Base-by-base conservation (phyloP, 2,888 invertebrate species). In the Limnephilus lunatus region DNA sequence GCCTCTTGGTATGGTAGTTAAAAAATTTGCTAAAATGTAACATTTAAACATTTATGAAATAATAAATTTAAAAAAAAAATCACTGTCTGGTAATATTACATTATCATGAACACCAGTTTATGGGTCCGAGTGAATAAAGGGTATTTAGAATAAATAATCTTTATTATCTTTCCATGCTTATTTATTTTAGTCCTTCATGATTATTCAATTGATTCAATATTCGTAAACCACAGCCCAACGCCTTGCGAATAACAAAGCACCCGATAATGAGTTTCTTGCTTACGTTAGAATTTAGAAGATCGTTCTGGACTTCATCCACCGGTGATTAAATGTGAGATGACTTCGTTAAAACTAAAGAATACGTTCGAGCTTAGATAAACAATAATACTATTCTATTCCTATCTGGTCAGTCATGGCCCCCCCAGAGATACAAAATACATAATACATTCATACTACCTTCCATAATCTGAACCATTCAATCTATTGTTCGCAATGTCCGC, bases 281-380 rank as follows among this genome's bases (percentile, higher is more conserved):
- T 68, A 68, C 9, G 68, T 68, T 68, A 25, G 68, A n/a, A 25
- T 25, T 68, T 68, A 25, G 68, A 68, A 25, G 68, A 19, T n/a
- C 25, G 68, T 25, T 68, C 25, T 68, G 68, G 68, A 68, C 68
- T n/a, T 68, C 68, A 9, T 68, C 68, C 68, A 68, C 68, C n/a
- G 68, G 68, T 68, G 68, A 68, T 68, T 68, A n/a, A 68, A 68
- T n/a, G n/a, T 0, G n/a, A 68, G n/a, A 68, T 68, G 68, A 68
- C 25, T 68, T 25, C 68, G 85, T 53, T 31, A 89, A 89, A 89
- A 89, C 88, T 81, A 39, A 88, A 44, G 88, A 31, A 88, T 5
- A 32, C 81, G 68, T 25, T 32, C 32, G 88, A 25, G 88, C 68
- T 80, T 87, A 89, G 39, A 81, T 89, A 89, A 89, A 81, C 88